These are phyloP conservation scores for Tachysurus fulvidraco DNA, from an alignment of 2,113 vertebrate species.

Conservation along the genomic window DNA sequence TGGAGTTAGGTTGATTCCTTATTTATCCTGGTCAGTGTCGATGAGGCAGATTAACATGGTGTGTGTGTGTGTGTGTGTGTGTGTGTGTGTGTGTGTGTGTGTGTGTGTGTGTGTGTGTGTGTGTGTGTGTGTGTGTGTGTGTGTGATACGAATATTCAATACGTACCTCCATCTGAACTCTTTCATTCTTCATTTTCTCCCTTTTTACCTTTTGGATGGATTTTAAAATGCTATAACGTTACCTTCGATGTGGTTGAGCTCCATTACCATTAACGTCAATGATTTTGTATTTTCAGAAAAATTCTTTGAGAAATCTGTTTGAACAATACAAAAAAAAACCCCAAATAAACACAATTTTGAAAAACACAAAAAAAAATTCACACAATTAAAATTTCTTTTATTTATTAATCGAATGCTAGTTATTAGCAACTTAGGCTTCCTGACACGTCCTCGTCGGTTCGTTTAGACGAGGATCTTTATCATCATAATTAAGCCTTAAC, in stretches of 20 bases:
- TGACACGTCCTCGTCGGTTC: slow-evolving; percentile 70
- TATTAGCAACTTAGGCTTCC: slow-evolving; percentile 68
- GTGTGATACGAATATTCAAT: no score
- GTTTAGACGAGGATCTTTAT: slow-evolving; percentile 71
- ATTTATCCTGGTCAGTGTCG: not conserved
- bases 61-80: no score
- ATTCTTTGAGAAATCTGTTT: not conserved
- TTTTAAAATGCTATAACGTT: no score
- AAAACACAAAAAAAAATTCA: not conserved
- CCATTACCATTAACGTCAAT: no score
- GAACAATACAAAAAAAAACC: slow-evolving; percentile 48
- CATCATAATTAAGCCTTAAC: slow-evolving; percentile 72
- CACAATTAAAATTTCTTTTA: slow-evolving; percentile 65
- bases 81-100: no score
- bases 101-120: no score
- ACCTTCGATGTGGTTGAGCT: no score
- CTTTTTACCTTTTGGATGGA: no score
- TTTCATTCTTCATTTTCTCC: no score
- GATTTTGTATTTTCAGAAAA: no score
- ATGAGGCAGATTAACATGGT: not conserved
- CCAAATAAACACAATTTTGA: slow-evolving; percentile 57
- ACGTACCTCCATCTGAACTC: no score
- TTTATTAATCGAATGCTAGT: slow-evolving; percentile 70
- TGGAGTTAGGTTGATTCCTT: not conserved
- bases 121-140: no score